phyloP scores from a whole-genome alignment of 2,797 vertebrate species.

The Manis crassicaudata region DNA sequence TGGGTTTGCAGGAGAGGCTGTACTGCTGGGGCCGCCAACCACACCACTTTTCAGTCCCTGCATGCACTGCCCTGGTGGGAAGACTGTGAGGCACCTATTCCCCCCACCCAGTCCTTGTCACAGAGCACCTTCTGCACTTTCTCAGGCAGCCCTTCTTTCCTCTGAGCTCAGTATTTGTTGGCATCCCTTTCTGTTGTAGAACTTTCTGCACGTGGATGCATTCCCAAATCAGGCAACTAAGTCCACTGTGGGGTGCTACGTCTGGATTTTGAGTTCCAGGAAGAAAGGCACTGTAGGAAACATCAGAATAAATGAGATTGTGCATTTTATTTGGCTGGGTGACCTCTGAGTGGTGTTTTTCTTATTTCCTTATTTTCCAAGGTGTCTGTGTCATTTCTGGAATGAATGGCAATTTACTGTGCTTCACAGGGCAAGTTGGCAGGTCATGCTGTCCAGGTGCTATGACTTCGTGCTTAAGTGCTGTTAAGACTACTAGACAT shows the following conservation, averaged over 20 bases:
- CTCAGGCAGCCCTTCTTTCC: background rate
- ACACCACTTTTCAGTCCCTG: background rate
- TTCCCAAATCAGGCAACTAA: background rate
- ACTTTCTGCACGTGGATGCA: background rate
- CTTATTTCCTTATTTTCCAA: background rate
- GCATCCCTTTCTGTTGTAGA: background rate
- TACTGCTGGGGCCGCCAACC: background rate
- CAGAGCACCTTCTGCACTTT: background rate
- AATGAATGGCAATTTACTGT: background rate
- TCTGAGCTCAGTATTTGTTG: background rate
- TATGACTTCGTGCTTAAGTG: background rate
- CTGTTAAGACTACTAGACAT: background rate
- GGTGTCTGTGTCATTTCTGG: background rate
- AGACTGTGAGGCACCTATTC: too few species aligned
- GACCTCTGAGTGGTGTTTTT: background rate
- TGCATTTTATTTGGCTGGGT: background rate
- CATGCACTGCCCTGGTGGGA: too few species aligned
- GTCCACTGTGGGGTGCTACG: background rate
- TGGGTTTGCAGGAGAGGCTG: background rate
- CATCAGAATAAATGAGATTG: background rate
- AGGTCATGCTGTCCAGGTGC: too few species aligned
- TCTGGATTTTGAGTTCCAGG: background rate
- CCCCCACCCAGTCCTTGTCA: too few species aligned
- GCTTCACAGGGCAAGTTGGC: background rate
- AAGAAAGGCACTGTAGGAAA: background rate